phyloP scores from a whole-genome alignment of 1,140 invertebrate genomes.

The Glossosoma conforme region DNA sequence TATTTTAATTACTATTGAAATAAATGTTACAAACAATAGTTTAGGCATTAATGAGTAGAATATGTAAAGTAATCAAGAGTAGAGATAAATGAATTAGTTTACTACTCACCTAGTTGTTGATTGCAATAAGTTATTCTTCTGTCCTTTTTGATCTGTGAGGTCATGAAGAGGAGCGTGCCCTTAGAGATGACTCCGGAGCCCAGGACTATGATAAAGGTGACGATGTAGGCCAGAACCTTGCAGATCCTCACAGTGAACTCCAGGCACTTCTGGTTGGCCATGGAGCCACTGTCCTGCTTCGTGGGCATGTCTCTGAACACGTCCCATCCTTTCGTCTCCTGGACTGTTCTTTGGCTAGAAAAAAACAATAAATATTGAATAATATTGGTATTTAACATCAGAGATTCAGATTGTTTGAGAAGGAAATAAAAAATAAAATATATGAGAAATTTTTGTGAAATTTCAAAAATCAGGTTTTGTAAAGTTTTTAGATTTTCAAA shows the following conservation, averaged over 20 bases:
- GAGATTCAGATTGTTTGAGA: too few relatives aligned
- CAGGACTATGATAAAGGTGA: constrained; percentile 82
- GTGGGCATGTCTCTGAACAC: constrained; percentile 86
- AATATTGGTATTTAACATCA: too few relatives aligned
- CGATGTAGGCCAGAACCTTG: constrained; percentile 78
- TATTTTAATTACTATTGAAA: background rate
- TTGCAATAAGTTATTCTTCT: constrained; percentile 76
- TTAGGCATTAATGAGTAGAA: too few relatives aligned
- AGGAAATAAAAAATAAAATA: too few relatives aligned
- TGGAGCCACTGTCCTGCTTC: constrained; percentile 81
- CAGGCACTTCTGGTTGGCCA: constrained; percentile 80
- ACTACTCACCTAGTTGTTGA: constrained; percentile 66
- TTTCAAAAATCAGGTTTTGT: too few relatives aligned
- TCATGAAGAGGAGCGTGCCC: constrained; percentile 85
- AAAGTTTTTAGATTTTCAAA: too few relatives aligned
- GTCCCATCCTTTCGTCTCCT: constrained; percentile 93
- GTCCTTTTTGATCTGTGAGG: constrained; percentile 75
- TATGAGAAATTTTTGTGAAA: too few relatives aligned
- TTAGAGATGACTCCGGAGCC: constrained; percentile 79
- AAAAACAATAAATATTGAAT: constrained; percentile 9
- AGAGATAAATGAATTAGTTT: background rate
- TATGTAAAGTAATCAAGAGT: too few relatives aligned
- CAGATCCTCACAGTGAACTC: constrained; percentile 80
- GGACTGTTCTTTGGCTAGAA: constrained; percentile 74
- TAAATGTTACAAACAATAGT: too few relatives aligned